Base-by-base conservation (phyloP, 1,140 invertebrate genomes). In the Ladona fulva region DNA sequence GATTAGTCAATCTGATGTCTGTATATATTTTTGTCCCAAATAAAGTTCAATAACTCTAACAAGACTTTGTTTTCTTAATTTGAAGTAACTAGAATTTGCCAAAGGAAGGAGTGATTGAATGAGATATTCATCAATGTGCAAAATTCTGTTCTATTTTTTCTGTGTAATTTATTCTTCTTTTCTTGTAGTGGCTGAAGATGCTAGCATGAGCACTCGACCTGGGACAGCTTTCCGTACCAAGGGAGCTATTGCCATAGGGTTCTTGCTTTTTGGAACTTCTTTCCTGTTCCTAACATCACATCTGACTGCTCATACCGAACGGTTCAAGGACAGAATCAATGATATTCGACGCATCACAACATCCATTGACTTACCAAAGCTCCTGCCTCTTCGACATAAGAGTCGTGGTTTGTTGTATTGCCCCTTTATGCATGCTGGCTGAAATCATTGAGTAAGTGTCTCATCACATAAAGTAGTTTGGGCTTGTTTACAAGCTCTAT, bases 221-320 rank as follows among this genome's bases (percentile, higher is more conserved):
- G 94, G 92, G 0, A 94, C 92, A 74, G 93, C 93, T 0, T 85
- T 85, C 76, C 24, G 29, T 24, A 52, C 76, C 11, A 52, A 37
- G 11, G 97, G 96, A 8, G 95, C 95, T 16, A 91, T 97, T 22
- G 95, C 93, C 0, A 91, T 96, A 80, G 92, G 92, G 12, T 94
- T 98, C 82, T 92, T 93, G 80, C 85, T 98, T 19, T 98, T 98
- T 85, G 96, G 96, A 1, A 96, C 95, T 0, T 95, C 95, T 24
- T 95, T 97, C 84, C 86, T 98, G 8, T 98, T 98, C 83, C 91
- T 98, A 0, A 97, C 95, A 14, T 95, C 94, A 25, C 96, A 98
- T 88, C 89, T 98, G 80, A 95, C 95, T 0, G 94, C 95, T 25
- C 93, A 96, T 83, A 91, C 93, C 81, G 93, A 95, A 80, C 95